Evolutionary conservation across 2,797 vertebrate species (phyloP), one percentile per base, ranked within the genome.

Genomic region (Accipiter superciliosus): DNA sequence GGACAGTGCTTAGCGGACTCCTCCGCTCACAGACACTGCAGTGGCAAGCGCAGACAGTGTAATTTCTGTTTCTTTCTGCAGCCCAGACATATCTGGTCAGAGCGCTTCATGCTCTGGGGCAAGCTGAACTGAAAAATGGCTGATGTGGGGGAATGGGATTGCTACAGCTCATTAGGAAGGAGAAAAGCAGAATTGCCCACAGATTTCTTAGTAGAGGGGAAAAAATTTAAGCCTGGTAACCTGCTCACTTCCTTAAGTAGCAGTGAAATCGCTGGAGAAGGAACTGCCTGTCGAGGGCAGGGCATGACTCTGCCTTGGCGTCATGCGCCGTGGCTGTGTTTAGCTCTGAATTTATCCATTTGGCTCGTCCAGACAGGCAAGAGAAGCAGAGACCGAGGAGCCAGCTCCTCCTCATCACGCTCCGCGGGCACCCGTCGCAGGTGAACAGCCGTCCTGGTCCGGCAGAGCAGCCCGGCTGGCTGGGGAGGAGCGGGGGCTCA

Each of bases 1-100:
- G 55, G 45, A 0, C 5, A 2, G 14, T 0, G 15, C 35, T 70
- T 9, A 2, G 28, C 5, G 8, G 31, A 3, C 28, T 15, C 37
- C 55, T 28, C 33, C 11, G 45, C 76, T 49, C 3, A 0, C 20
- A 3, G 39, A 5, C 2, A 0, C n/a, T 3, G 9, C 9, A 8
- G 59, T 3, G 3, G 0, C 9, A 17, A 42, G 52, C 49, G 5
- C 22, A 15, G 25, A n/a, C 40, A 86, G 44, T 2, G 8, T 5
- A 4, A 10, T 35, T 76, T 22, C 45, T 3, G 21, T 12, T 11
- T 33, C 3, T 67, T 58, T 11, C 21, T 22, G 39, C 37, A 42
- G 24, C 62, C 26, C 40, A 9, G 5, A 7, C 3, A 0, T 31
- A 13, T 13, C 42, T 28, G 63, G 25, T 5, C 26, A 1, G 63